Percentiles rank a stretch among this genome's conserved stretches.
Conservation (phyloP, 2,888 invertebrate species). For the Cheilosia variabilis region DNA sequence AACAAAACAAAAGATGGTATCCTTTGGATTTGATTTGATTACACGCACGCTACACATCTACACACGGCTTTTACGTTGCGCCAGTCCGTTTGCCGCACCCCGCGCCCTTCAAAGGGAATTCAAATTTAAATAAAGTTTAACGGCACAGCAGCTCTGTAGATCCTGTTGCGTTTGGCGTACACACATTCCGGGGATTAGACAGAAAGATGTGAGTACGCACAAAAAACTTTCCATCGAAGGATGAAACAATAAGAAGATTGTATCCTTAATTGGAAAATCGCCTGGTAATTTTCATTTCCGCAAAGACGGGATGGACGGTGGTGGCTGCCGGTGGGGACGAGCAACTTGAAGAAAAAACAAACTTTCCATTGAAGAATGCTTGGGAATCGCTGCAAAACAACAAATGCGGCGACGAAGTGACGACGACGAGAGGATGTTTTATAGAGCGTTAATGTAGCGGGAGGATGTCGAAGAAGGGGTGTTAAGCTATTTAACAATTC, state of each 20-base stretch:
- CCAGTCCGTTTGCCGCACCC: not conserved
- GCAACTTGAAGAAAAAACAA: constrained; percentile 10
- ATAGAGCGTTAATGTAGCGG: constrained; percentile 34
- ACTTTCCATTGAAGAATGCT: constrained; percentile 57
- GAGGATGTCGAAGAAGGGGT: constrained; percentile 48
- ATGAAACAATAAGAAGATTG: constrained; percentile 72
- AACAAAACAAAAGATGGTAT: constrained; percentile 68
- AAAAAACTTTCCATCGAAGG: constrained; percentile 33
- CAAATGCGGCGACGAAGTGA: constrained; percentile 45
- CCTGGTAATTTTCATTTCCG: constrained; percentile 72
- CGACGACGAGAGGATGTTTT: constrained; percentile 63
- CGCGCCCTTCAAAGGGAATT: constrained; percentile 57
- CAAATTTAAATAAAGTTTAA: constrained; percentile 75
- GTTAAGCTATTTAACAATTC: constrained; percentile 75
- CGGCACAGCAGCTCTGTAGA: constrained; percentile 33
- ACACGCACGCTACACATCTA: constrained; percentile 63
- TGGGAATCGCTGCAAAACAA: constrained; percentile 65
- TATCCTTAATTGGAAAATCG: constrained; percentile 75
- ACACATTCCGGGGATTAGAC: constrained; percentile 50
- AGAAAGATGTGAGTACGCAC: constrained; percentile 46
- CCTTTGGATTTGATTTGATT: constrained; percentile 74
- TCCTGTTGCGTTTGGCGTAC: constrained; percentile 52
- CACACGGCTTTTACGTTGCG: not conserved
- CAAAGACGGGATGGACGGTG: constrained; percentile 27
- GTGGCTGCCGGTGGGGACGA: not conserved